Conservation (phyloP, 1,140 invertebrate species). For the Epicauta chinensis region DNA sequence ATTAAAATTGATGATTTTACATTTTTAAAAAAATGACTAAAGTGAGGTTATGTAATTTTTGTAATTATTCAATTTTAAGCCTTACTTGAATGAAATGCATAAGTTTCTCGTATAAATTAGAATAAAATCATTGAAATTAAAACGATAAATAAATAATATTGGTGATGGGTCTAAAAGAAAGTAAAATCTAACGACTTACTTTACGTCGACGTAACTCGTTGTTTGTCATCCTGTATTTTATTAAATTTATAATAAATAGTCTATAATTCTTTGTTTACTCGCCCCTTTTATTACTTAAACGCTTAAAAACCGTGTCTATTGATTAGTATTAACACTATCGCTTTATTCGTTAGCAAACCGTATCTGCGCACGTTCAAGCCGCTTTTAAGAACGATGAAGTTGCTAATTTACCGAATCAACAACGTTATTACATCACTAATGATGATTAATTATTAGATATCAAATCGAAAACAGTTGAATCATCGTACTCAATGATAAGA, state of each 20-base stretch:
- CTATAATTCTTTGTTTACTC: no score
- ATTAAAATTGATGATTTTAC: slow-evolving; percentile 11
- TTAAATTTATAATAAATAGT: background rate
- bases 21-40: slow-evolving; percentile 4
- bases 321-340: no score
- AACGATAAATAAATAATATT: slow-evolving; percentile 3
- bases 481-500: no score
- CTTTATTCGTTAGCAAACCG: no score
- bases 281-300: slow-evolving; percentile 5
- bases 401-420: no score
- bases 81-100: background rate
- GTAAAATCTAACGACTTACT: slow-evolving; percentile 15
- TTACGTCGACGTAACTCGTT: slow-evolving; percentile 28
- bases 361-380: no score
- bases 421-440: no score
- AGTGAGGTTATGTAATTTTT: slow-evolving; percentile 2
- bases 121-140: slow-evolving; percentile 6
- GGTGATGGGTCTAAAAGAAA: background rate
- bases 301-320: no score
- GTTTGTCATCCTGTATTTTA: slow-evolving; percentile 20
- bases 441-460: no score
- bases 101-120: background rate
- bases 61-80: background rate
- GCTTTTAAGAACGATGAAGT: no score
- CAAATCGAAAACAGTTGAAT: no score